Evolutionary conservation across 1,140 invertebrate genomes (phyloP).

Genomic region (Dreissena rostriformis): DNA sequence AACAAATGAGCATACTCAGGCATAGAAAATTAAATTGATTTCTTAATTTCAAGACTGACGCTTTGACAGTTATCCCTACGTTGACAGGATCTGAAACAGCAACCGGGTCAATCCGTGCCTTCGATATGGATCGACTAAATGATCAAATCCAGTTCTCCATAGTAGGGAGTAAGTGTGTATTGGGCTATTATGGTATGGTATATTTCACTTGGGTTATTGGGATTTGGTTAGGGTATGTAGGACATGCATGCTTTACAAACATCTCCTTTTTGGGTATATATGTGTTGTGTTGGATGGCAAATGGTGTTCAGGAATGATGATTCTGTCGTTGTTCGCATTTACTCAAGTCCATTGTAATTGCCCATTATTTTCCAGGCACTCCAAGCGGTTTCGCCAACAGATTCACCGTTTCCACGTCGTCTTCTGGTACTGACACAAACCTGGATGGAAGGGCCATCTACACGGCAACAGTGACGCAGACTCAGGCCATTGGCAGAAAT

Average conservation of each 20-base stretch:
- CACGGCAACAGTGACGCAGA: constrained; percentile 57
- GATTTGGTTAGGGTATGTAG: too few species aligned
- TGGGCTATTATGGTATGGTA: background rate
- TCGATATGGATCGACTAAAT: constrained; percentile 49
- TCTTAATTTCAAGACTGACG: too few species aligned
- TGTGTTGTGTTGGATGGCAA: too few species aligned
- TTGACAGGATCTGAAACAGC: constrained; percentile 16
- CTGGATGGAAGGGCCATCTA: constrained; percentile 48
- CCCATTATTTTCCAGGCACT: constrained; percentile 42
- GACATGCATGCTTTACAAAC: too few species aligned
- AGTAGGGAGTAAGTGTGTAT: constrained; percentile 20
- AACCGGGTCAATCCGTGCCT: constrained; percentile 8
- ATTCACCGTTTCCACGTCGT: constrained; percentile 31
- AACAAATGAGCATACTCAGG: too few species aligned
- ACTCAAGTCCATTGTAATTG: too few species aligned
- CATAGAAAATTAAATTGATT: too few species aligned
- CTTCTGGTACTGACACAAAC: background rate
- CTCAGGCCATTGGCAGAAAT: constrained; percentile 41
- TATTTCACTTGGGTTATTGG: too few species aligned
- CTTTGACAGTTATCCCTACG: constrained; percentile 14
- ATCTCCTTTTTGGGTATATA: too few species aligned
- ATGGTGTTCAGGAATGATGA: too few species aligned
- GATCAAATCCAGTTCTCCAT: constrained; percentile 38
- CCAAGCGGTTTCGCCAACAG: constrained; percentile 20
- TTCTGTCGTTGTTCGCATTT: too few species aligned